phyloP scores from a whole-genome alignment of 2,797 vertebrate genomes.

The Chromobotia macracanthus region DNA sequence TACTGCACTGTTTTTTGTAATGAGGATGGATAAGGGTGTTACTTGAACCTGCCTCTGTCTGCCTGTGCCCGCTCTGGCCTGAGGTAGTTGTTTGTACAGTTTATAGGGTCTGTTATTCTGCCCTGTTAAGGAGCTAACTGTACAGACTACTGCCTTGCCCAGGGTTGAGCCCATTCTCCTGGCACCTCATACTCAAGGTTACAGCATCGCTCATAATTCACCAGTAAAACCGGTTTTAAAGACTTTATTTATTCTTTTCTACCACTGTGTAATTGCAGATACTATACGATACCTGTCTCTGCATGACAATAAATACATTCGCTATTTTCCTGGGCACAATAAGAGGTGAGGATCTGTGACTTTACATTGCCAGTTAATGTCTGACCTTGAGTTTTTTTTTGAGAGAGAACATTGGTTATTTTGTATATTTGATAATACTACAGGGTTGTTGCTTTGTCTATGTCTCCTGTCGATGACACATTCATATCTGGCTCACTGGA shows the following conservation, averaged over 20 bases:
- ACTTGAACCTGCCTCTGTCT: neutral
- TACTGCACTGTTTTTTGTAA: neutral
- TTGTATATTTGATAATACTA: constrained; percentile 47
- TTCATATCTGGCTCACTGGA: constrained; percentile 98
- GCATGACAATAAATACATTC: constrained; percentile 99
- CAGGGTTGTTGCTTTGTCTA: constrained; percentile 97
- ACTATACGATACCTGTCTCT: constrained; percentile 97
- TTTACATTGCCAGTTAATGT: too few species aligned
- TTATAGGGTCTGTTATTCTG: constrained; percentile 99
- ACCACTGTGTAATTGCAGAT: constrained; percentile 75
- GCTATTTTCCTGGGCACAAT: constrained; percentile 96
- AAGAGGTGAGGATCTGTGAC: constrained; percentile 86
- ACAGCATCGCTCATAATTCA: neutral
- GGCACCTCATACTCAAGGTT: neutral
- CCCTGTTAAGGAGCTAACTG: constrained; percentile 99
- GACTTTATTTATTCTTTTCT: neutral
- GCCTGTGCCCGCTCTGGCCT: constrained; percentile 86
- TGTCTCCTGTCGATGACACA: constrained; percentile 99
- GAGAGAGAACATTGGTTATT: neutral
- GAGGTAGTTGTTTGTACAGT: constrained; percentile 99
- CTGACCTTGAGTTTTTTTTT: too few species aligned
- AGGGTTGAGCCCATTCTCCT: constrained; percentile 82
- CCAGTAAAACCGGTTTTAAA: neutral
- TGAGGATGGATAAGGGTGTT: neutral
- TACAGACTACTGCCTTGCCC: constrained; percentile 99